phyloP scores from a whole-genome alignment of 2,113 vertebrate species.

The Pseudorhombus dupliciocellatus region DNA sequence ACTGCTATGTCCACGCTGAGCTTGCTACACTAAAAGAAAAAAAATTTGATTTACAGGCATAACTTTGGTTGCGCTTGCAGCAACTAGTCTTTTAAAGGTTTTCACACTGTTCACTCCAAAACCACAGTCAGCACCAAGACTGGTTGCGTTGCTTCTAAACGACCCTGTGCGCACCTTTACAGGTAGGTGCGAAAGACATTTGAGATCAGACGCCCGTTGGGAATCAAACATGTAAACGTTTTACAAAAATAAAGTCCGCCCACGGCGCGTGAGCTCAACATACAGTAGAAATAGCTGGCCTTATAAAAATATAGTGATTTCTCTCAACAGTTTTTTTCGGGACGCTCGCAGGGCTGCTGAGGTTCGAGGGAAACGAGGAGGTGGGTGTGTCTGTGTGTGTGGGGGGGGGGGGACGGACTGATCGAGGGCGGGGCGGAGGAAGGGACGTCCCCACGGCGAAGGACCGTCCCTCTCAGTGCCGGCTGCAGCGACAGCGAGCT shows the following conservation, averaged over 20 bases:
- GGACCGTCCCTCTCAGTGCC: constrained; percentile 71
- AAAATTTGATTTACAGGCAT: constrained; percentile 33
- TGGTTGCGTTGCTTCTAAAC: constrained; percentile 49
- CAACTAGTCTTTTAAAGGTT: constrained; percentile 39
- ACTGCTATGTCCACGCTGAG: too few species aligned
- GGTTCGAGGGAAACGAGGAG: constrained; percentile 36
- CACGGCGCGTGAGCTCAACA: constrained; percentile 72
- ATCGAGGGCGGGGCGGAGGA: constrained; percentile 37
- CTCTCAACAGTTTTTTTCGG: constrained; percentile 70
- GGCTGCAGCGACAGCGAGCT: constrained; percentile 58
- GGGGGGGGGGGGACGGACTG: constrained; percentile 28
- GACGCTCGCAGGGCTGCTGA: constrained; percentile 58
- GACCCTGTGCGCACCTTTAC: constrained; percentile 49
- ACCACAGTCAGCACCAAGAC: constrained; percentile 71
- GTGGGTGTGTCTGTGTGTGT: constrained; percentile 21
- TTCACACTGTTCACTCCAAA: constrained; percentile 57
- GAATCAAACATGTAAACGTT: constrained; percentile 74
- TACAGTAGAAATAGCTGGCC: constrained; percentile 84
- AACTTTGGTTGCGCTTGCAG: constrained; percentile 43
- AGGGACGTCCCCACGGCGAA: constrained; percentile 56
- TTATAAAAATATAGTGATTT: constrained; percentile 84
- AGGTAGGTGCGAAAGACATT: constrained; percentile 59
- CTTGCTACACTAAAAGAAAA: constrained; percentile 20
- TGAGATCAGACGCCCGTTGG: constrained; percentile 61
- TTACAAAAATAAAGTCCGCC: constrained; percentile 73